Evolutionary conservation across 2,888 invertebrate genomes (phyloP).

Genomic region (Atethmia centrago): DNA sequence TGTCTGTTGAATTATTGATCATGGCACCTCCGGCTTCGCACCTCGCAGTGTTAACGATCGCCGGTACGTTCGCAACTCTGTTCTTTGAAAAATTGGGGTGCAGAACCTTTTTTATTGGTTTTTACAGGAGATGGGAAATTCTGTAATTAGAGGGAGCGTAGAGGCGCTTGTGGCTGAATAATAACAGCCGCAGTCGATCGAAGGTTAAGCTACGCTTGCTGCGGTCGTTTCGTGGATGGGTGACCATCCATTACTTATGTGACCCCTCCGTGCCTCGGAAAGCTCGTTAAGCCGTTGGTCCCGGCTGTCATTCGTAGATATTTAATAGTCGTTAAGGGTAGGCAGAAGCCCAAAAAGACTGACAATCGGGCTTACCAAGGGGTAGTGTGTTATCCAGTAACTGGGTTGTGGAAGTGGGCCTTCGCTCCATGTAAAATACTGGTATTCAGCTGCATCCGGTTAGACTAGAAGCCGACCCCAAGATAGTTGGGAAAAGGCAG

Average conservation of each 20-base stretch:
- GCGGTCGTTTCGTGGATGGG: no score
- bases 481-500: background rate
- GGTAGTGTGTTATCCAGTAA: background rate
- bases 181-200: background rate
- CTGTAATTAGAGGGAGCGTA: background rate
- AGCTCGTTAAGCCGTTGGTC: background rate
- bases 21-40: conserved; percentile 34
- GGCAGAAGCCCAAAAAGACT: background rate
- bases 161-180: background rate
- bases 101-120: conserved; percentile 25
- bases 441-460: background rate
- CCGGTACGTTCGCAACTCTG: conserved; percentile 26
- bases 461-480: background rate
- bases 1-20: conserved; percentile 60
- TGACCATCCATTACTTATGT: background rate
- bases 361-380: background rate
- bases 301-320: background rate
- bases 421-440: background rate
- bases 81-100: conserved; percentile 44
- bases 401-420: background rate
- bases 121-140: background rate
- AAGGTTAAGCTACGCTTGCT: background rate
- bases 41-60: conserved; percentile 54
- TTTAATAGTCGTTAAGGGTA: background rate
- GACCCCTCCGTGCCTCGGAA: background rate